A percentile compares a stretch with the other conserved stretches of the same genome.
Evolutionary conservation across 1,140 invertebrate species (phyloP).

Genomic region (Bombyx mori): ASM3026992v2 NC_085117.1:12420001-12420500

Average conservation of each 20-base stretch:
- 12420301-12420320: slow-evolving; percentile 83
- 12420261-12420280: slow-evolving; percentile 81
- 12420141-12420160: no score
- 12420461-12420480: slow-evolving; percentile 33
- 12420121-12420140: no score
- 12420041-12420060: no score
- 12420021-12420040: no score
- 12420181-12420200: no score
- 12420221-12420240: no score
- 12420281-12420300: slow-evolving; percentile 83
- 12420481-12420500: neutral
- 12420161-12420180: no score
- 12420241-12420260: slow-evolving; percentile 82
- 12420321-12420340: slow-evolving; percentile 85
- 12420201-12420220: no score
- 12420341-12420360: slow-evolving; percentile 85
- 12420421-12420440: slow-evolving; percentile 74
- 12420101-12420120: no score
- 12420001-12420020: no score
- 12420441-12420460: slow-evolving; percentile 68
- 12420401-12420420: slow-evolving; percentile 75
- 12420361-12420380: slow-evolving; percentile 80
- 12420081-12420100: no score
- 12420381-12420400: slow-evolving; percentile 76
- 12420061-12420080: no score